Evolutionary conservation across 2,113 vertebrate genomes (phyloP), one percentile per base, ranked within the genome.

Genomic region (Protomyctophum bolini): DNA sequence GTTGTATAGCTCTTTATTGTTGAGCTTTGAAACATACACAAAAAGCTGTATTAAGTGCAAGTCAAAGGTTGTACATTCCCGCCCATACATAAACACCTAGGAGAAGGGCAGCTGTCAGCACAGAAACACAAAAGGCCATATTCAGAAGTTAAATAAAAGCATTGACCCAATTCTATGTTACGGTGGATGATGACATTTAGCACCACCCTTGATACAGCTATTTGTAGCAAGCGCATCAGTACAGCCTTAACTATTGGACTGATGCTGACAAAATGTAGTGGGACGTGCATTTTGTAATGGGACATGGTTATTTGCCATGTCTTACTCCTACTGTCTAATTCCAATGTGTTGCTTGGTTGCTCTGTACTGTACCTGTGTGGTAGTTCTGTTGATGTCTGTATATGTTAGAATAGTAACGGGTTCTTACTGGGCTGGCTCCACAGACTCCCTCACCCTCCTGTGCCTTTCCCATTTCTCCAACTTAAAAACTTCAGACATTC

Each of bases 351-450:
- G 87, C 85, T 91, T 88, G 78, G 86, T 89, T 87, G 85, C 88
- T 83, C 76, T 87, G 89, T 90, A 87, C 76, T 87, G 89, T 90
- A 82, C 85, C 82, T 85, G 83, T 91, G 87, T 91, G 81, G 88
- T 88, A 75, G 79, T 89, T 88, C 80, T 80, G 87, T 87, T 87
- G 76, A 84, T 76, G 89, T 90, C 83, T 72, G 63, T 75, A 83
- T 75, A 83, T 91, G 59, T 81, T 90, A 78, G 82, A 70, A 75
- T 90, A 90, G 84, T 82, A 80, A 82, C 3, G 89, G 89, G 87
- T 89, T 90, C 83, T 84, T 89, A 86, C 92, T 90, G 89, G 92
- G 88, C 48, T 48, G 54, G 77, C 82, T 73, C 52, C 1, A 61
- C 59, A 74, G 82, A 88, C 74, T 66, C 77, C 83, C 83, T 75